phyloP scores from a whole-genome alignment of 2,888 invertebrate species.

The Apotomis capreana region DNA sequence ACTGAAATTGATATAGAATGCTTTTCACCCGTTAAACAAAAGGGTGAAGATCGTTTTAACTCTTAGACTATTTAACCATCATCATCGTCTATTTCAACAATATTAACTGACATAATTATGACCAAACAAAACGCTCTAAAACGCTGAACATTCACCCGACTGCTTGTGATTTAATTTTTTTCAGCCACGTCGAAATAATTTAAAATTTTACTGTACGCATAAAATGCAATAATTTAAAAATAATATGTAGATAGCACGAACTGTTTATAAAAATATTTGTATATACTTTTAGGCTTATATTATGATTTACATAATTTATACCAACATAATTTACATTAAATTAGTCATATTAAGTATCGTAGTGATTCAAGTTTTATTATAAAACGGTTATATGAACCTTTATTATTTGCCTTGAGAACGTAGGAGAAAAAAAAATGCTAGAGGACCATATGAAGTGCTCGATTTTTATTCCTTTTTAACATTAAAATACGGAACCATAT shows the following conservation, averaged over 20 bases:
- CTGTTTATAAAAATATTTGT: slow-evolving; percentile 58
- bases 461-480: slow-evolving; percentile 25
- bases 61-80: no score
- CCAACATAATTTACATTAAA: slow-evolving; percentile 48
- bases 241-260: slow-evolving; percentile 66
- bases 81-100: no score
- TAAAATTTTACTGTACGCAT: slow-evolving; percentile 56
- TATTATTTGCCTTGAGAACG: slow-evolving; percentile 20
- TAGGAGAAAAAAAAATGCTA: slow-evolving; percentile 55
- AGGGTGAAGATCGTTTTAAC: no score
- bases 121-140: no score
- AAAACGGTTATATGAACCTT: slow-evolving; percentile 15
- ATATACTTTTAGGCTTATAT: slow-evolving; percentile 57
- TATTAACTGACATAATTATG: no score
- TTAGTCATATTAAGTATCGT: slow-evolving; percentile 44
- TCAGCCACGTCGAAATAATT: slow-evolving; percentile 22
- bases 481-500: neutral
- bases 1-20: no score
- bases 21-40: no score
- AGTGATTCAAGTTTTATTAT: slow-evolving; percentile 27
- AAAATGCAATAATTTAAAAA: slow-evolving; percentile 69
- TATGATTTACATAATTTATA: slow-evolving; percentile 46
- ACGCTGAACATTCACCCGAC: neutral
- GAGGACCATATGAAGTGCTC: slow-evolving; percentile 64
- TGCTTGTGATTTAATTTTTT: slow-evolving; percentile 10